Conservation (phyloP, 2,888 invertebrate species). For the Bembecia ichneumoniformis region DNA sequence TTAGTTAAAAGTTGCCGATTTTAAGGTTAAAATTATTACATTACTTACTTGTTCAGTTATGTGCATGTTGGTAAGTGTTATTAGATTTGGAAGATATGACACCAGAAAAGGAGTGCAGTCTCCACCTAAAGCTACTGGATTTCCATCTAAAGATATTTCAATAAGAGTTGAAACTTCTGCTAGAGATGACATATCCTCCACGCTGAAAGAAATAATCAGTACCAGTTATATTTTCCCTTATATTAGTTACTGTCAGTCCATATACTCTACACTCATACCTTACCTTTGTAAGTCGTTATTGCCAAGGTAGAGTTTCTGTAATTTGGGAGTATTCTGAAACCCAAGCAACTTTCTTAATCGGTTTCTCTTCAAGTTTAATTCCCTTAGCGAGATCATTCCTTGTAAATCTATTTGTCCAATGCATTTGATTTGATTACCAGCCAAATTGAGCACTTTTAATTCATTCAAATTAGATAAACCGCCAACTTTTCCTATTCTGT, state of each 20-base stretch:
- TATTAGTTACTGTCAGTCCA: not conserved
- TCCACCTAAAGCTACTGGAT: conserved; percentile 84
- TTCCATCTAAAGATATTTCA: conserved; percentile 90
- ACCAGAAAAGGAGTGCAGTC: conserved; percentile 88
- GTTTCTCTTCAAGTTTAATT: conserved; percentile 91
- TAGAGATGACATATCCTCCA: conserved; percentile 89
- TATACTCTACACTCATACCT: too few relatives aligned
- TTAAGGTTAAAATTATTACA: too few relatives aligned
- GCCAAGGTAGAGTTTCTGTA: conserved; percentile 85
- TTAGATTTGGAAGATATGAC: conserved; percentile 82
- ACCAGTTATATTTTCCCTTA: too few relatives aligned
- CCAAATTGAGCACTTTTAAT: conserved; percentile 91
- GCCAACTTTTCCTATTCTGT: conserved; percentile 83
- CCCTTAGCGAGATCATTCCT: conserved; percentile 84
- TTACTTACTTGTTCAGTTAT: conserved; percentile 78
- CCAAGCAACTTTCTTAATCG: conserved; percentile 84
- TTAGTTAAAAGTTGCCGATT: too few relatives aligned
- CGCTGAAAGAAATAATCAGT: conserved; percentile 58
- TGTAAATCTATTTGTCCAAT: conserved; percentile 84
- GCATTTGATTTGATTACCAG: conserved; percentile 89
- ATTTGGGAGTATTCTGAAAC: conserved; percentile 81
- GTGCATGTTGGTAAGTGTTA: conserved; percentile 82
- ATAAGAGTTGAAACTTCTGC: conserved; percentile 82
- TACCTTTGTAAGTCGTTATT: conserved; percentile 81
- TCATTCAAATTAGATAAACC: conserved; percentile 80